Percentiles rank a stretch among this genome's conserved stretches.
phyloP scores from a whole-genome alignment of 1,140 invertebrate species.

The Dufourea novaeangliae region DNA sequence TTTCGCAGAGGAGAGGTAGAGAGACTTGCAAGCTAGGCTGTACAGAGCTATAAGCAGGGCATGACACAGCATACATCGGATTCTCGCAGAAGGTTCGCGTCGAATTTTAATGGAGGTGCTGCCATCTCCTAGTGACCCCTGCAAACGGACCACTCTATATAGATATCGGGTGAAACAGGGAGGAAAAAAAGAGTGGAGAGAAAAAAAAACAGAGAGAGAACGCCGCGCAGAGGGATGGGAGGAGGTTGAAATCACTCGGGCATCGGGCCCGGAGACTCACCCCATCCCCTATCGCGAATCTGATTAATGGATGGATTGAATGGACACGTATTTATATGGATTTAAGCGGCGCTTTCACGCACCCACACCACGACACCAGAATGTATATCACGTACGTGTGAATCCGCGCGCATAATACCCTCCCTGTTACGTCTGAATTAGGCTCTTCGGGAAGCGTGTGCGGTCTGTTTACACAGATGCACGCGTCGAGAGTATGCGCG shows the following conservation, averaged over 20 bases:
- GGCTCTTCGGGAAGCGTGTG: conserved; percentile 31
- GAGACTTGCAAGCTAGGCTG: conserved; percentile 41
- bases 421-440: conserved; percentile 42
- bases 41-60: conserved; percentile 52
- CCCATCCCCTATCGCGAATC: conserved; percentile 75
- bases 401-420: conserved; percentile 36
- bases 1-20: neutral
- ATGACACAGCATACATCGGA: conserved; percentile 61
- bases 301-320: conserved; percentile 79
- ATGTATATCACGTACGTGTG: conserved; percentile 10
- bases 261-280: conserved; percentile 35
- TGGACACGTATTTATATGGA: conserved; percentile 69
- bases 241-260: conserved; percentile 76
- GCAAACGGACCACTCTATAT: conserved; percentile 46
- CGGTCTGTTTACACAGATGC: conserved; percentile 32
- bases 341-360: conserved; percentile 65
- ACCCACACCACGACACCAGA: neutral
- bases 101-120: conserved; percentile 73
- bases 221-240: neutral
- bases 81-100: conserved; percentile 67
- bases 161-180: conserved; percentile 30
- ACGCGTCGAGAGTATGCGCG: conserved; percentile 16
- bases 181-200: neutral
- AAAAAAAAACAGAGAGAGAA: conserved; percentile 17
- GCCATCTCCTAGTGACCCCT: conserved; percentile 77